phyloP scores from a whole-genome alignment of 2,797 vertebrate genomes.

The Halcyon leucocephala region DNA sequence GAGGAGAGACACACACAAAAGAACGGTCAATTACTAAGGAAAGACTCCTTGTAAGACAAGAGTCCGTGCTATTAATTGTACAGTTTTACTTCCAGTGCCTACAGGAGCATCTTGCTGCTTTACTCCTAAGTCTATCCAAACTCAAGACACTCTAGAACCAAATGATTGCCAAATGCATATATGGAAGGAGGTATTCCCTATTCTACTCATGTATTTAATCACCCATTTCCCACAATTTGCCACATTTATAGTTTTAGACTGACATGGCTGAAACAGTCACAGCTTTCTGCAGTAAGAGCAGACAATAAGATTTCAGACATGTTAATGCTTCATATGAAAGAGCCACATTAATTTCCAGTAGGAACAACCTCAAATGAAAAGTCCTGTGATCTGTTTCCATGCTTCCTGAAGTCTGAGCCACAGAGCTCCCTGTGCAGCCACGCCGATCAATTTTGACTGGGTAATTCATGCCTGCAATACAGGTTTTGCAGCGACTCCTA shows the following conservation, averaged over 20 bases:
- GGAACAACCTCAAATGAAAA: background rate
- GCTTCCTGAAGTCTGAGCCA: background rate
- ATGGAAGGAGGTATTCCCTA: background rate
- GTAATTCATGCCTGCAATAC: background rate
- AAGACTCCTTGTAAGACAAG: background rate
- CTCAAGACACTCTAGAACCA: background rate
- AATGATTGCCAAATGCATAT: rapidly evolving
- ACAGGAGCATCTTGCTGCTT: background rate
- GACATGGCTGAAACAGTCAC: background rate
- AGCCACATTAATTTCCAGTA: background rate
- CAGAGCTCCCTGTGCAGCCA: background rate
- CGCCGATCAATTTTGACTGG: background rate
- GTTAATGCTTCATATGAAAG: background rate
- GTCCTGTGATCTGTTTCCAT: background rate
- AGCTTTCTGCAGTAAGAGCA: background rate
- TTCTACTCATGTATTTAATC: background rate
- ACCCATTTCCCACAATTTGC: background rate
- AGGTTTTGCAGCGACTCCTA: background rate
- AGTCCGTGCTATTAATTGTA: rapidly evolving
- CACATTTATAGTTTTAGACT: background rate
- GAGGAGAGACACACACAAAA: background rate
- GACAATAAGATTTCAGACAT: background rate
- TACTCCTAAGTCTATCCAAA: background rate
- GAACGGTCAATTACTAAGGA: background rate
- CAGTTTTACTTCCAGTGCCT: background rate